phyloP scores from a whole-genome alignment of 92 coral and sea anemone genomes.

The Porites evermanni region DNA sequence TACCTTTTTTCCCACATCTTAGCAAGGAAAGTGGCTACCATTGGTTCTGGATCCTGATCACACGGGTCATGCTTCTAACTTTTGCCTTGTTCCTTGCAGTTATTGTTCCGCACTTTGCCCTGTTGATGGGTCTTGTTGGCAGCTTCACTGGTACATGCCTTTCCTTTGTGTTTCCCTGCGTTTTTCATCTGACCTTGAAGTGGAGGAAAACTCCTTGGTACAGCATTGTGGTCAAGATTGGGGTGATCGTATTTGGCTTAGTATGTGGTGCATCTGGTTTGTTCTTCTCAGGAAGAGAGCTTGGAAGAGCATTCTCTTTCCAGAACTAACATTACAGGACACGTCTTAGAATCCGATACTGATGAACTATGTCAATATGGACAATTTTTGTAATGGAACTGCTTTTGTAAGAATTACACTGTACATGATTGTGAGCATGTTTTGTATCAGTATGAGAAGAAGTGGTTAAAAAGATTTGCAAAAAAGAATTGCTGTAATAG shows the following conservation, averaged over 20 bases:
- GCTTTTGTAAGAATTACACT: too few species aligned
- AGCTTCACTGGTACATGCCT: slow-evolving; percentile 92
- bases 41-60: slow-evolving; percentile 87
- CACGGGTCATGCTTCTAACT: slow-evolving; percentile 76
- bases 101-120: slow-evolving; percentile 90
- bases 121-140: slow-evolving; percentile 91
- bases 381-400: too few species aligned
- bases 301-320: slow-evolving; percentile 70
- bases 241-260: slow-evolving; percentile 80
- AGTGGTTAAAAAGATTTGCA: too few species aligned
- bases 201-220: slow-evolving; percentile 83
- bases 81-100: slow-evolving; percentile 79
- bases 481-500: too few species aligned
- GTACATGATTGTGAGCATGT: too few species aligned
- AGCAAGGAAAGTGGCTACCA: slow-evolving; percentile 68
- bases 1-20: slow-evolving; percentile 86
- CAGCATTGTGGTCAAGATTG: slow-evolving; percentile 62
- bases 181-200: slow-evolving; percentile 84
- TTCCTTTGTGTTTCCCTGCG: slow-evolving; percentile 88
- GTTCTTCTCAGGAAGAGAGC: slow-evolving; percentile 85
- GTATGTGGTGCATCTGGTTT: slow-evolving; percentile 88
- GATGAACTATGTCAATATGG: background rate
- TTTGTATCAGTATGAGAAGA: too few species aligned
- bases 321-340: background rate
- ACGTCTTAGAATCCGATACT: too few species aligned